Conservation (phyloP, 1,140 invertebrate species). For the Zophobas atratus region DNA sequence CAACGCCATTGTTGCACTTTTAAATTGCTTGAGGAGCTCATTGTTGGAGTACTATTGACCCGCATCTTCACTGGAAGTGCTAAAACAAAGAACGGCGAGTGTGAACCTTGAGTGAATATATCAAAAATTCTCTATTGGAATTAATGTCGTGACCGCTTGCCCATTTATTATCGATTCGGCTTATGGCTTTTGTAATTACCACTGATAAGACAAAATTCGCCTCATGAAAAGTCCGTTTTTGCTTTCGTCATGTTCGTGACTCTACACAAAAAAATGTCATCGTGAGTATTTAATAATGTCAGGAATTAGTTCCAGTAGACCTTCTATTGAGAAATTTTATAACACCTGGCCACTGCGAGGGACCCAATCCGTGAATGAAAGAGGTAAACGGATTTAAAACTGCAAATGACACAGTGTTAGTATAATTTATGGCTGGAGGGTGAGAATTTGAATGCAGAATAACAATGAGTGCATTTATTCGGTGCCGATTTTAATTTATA, state of each 20-base stretch:
- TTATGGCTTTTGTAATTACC: neutral
- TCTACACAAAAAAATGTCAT: constrained; percentile 15
- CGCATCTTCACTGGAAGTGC: constrained; percentile 14
- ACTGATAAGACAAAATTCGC: neutral
- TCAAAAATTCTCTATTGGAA: neutral
- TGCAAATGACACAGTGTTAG: constrained; percentile 35
- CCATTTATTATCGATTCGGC: too few relatives aligned
- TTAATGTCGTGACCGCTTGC: too few relatives aligned
- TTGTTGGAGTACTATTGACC: constrained; percentile 16
- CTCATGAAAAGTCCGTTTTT: neutral
- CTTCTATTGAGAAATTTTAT: constrained; percentile 34
- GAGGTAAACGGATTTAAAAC: constrained; percentile 24
- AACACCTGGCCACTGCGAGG: constrained; percentile 37
- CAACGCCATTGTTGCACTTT: constrained; percentile 30
- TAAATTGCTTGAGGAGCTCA: constrained; percentile 22
- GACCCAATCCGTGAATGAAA: constrained; percentile 8
- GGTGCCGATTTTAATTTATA: too few relatives aligned
- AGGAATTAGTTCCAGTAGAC: constrained; percentile 43
- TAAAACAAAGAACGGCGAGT: constrained; percentile 18
- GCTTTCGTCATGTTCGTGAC: constrained; percentile 13
- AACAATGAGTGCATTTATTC: constrained; percentile 1
- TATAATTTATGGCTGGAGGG: constrained; percentile 31
- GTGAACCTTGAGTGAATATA: neutral
- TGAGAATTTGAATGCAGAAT: constrained; percentile 1
- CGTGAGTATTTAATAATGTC: constrained; percentile 34